A percentile compares a stretch with the other conserved stretches of the same genome.
phyloP scores from a whole-genome alignment of 2,113 vertebrate species.

The Accipiter virgatus region DNA sequence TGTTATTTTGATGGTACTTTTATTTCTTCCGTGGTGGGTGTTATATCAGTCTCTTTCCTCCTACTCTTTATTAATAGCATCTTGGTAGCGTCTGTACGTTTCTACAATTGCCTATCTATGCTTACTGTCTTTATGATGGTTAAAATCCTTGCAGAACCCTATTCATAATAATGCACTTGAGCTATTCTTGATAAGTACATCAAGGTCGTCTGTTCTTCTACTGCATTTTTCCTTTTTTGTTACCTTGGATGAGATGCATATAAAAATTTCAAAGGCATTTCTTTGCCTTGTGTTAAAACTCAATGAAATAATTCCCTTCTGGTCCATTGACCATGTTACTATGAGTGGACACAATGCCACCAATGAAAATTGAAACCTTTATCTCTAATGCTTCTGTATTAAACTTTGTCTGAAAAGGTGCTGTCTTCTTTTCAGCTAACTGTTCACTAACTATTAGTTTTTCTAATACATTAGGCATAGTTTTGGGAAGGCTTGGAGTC shows the following conservation, averaged over 20 bases:
- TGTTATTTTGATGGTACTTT: background rate
- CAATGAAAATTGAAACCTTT: background rate
- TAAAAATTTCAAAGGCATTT: background rate
- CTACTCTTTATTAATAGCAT: background rate
- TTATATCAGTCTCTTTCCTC: background rate
- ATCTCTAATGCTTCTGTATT: background rate
- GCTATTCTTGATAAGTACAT: constrained; percentile 5
- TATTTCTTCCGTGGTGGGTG: background rate
- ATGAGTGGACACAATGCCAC: background rate
- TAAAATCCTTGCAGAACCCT: constrained; percentile 23
- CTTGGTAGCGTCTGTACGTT: background rate
- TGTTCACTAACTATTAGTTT: background rate
- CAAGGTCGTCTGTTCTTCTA: constrained; percentile 24
- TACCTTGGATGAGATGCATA: background rate
- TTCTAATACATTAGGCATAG: background rate
- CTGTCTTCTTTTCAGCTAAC: background rate
- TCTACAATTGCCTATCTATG: background rate
- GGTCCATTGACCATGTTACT: constrained; percentile 27
- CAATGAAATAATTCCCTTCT: constrained; percentile 44
- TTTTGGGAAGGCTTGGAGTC: background rate
- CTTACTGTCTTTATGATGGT: background rate
- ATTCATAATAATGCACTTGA: constrained; percentile 18
- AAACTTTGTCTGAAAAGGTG: constrained; percentile 1
- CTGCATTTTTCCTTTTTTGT: constrained; percentile 7
- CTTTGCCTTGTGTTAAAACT: constrained; percentile 15